Conservation (phyloP, 2,888 invertebrate genomes). For the Lasioglossum malachurum region DNA sequence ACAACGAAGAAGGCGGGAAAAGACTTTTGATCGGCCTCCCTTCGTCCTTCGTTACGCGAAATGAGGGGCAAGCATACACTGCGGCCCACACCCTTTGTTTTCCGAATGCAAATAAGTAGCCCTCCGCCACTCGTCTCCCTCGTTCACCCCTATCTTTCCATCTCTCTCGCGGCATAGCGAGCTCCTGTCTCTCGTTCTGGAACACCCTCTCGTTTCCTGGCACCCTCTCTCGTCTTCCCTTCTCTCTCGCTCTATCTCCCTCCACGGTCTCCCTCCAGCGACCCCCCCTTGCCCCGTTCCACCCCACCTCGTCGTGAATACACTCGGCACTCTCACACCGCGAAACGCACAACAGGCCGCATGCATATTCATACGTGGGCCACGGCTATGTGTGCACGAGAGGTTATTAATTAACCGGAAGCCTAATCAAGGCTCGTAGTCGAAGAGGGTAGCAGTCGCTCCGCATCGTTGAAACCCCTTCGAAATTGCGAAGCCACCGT, state of each 20-base stretch:
- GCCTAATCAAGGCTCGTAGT: constrained; percentile 86
- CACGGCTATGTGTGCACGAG: constrained; percentile 82
- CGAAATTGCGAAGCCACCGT: constrained; percentile 73
- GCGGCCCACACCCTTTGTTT: constrained; percentile 81
- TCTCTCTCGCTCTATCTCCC: constrained; percentile 17
- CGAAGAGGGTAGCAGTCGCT: constrained; percentile 78
- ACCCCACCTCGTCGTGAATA: constrained; percentile 60
- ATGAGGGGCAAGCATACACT: constrained; percentile 72
- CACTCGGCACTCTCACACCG: constrained; percentile 76
- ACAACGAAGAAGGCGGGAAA: constrained; percentile 70
- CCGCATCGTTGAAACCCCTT: constrained; percentile 76
- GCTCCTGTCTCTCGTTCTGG: constrained; percentile 35
- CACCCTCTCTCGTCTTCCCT: constrained; percentile 35
- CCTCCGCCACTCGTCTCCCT: constrained; percentile 69
- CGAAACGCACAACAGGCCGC: constrained; percentile 81
- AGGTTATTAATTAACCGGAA: constrained; percentile 87
- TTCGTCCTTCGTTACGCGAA: constrained; percentile 74
- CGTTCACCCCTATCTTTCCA: constrained; percentile 31
- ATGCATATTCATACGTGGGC: constrained; percentile 83
- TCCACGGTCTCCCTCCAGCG: background rate
- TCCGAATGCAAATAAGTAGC: constrained; percentile 84
- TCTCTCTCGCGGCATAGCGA: constrained; percentile 1
- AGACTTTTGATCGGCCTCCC: constrained; percentile 74
- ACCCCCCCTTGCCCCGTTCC: background rate
- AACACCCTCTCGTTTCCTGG: constrained; percentile 52